Conservation (phyloP, 2,113 vertebrate genomes). For the Caranx melampygus region DNA sequence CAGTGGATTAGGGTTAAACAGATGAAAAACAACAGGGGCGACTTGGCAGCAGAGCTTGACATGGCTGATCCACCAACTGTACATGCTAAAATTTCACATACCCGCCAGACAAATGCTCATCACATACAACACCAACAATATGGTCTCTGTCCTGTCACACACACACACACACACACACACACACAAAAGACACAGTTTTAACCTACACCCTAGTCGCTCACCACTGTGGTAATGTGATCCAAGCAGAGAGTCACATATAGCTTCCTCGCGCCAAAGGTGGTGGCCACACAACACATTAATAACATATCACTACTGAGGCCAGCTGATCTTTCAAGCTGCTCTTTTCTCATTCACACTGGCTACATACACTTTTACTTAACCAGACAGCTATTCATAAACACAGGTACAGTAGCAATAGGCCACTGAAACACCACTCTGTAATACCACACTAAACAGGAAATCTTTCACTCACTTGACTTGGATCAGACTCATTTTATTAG, state of each 20-base stretch:
- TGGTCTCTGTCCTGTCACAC: conserved; percentile 5
- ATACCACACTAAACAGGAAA: neutral
- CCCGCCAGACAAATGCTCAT: conserved; percentile 38
- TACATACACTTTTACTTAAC: neutral
- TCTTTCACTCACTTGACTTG: conserved; percentile 5
- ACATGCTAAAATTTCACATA: conserved; percentile 32
- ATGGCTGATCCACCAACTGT: conserved; percentile 42
- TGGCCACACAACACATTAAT: conserved; percentile 61
- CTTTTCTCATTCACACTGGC: neutral
- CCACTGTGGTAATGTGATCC: conserved; percentile 62
- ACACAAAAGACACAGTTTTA: conserved; percentile 40
- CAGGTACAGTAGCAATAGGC: neutral
- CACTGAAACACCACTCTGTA: neutral
- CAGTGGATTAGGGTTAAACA: conserved; percentile 56
- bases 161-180: conserved; percentile 14
- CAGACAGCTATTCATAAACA: neutral
- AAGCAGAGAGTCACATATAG: conserved; percentile 68
- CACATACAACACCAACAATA: neutral
- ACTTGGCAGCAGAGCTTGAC: conserved; percentile 36
- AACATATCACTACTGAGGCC: conserved; percentile 58
- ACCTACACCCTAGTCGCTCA: conserved; percentile 54
- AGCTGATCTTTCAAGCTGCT: conserved; percentile 32
- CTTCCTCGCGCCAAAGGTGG: conserved; percentile 62
- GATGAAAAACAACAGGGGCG: conserved; percentile 48
- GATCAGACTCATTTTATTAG: conserved; percentile 10